Base-by-base conservation (phyloP, 2,888 invertebrate species). In the Anthrax anthrax region DNA sequence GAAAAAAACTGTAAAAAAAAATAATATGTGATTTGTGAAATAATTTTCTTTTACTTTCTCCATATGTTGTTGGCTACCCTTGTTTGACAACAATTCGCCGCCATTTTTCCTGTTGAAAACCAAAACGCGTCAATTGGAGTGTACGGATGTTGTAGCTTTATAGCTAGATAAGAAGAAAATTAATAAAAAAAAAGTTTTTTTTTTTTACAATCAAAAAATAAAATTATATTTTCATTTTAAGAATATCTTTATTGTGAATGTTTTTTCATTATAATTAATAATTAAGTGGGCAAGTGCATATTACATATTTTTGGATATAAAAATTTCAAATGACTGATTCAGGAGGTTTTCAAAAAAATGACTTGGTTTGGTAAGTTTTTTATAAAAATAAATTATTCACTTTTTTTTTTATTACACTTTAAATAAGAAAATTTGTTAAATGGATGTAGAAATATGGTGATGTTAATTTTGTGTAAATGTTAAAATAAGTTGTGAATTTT, bases 81-180 rank as follows among this genome's bases (percentile, higher is more conserved):
- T 27, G n/a, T 46, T 46, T 46, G 46, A 46, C 46, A 46, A 46
- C 46, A 46, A 46, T n/a, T n/a, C n/a, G 46, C 46, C 46, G 46
- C 46, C 46, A 46, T 46, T 46, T 46, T 46, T 46, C 41, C 41
- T 46, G 41, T 46, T 46, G 41, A 46, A 23, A 23, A 8, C 5
- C 23, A 23, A 39, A 46, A 46, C 46, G 46, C 46, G 46, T 46
- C 46, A 42, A 46, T 37, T 16, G 29, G 29, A 32, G 29, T 12
- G 18, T 37, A 37, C 41, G 40, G 18, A 45, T 45, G 19, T 29
- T 19, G 18, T 18, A 34, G 29, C 29, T 32, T 32, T 32, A 9
- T 32, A 3, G 12, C 9, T 32, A 12, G 12, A 32, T 12, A 32
- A 32, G 12, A n/a, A n/a, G n/a, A n/a, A n/a, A n/a, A n/a, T n/a